phyloP scores from a whole-genome alignment of 2,113 vertebrate species.

The Himantopus leucocephalus region DNA sequence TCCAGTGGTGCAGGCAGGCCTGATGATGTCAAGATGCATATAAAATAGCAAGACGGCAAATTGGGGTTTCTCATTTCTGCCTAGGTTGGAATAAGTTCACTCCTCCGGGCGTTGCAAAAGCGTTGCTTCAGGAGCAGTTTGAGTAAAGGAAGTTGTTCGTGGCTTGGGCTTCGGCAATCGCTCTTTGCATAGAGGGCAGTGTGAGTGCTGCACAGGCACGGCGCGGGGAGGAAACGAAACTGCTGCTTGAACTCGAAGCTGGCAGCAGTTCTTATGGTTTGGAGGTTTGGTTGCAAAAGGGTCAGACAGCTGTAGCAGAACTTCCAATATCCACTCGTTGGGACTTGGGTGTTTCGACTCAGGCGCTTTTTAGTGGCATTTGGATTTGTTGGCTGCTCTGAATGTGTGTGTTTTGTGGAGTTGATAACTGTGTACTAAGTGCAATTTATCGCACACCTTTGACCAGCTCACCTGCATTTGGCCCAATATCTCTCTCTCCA shows the following conservation, averaged over 20 bases:
- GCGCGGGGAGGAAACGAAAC: not conserved
- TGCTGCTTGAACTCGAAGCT: not conserved
- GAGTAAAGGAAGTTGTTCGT: conserved; percentile 20
- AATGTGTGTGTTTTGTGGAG: not conserved
- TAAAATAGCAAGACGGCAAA: not conserved
- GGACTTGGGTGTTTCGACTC: not conserved
- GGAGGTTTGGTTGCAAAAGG: not conserved
- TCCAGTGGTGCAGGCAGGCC: not conserved
- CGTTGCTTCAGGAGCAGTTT: not conserved
- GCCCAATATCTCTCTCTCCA: not conserved
- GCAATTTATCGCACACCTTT: not conserved
- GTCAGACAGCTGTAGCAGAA: not conserved
- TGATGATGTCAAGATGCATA: not conserved
- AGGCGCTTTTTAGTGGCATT: fast-evolving
- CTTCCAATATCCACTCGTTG: not conserved
- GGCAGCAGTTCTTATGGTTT: not conserved
- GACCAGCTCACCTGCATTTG: not conserved
- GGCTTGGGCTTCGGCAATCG: not conserved
- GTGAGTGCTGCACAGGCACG: not conserved
- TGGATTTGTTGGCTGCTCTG: not conserved
- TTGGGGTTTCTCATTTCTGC: not conserved
- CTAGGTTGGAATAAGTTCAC: not conserved
- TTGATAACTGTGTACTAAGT: not conserved
- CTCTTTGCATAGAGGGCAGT: not conserved
- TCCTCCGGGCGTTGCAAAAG: not conserved